phyloP scores from a whole-genome alignment of 1,140 invertebrate genomes.

The Laupala kohalensis region DNA sequence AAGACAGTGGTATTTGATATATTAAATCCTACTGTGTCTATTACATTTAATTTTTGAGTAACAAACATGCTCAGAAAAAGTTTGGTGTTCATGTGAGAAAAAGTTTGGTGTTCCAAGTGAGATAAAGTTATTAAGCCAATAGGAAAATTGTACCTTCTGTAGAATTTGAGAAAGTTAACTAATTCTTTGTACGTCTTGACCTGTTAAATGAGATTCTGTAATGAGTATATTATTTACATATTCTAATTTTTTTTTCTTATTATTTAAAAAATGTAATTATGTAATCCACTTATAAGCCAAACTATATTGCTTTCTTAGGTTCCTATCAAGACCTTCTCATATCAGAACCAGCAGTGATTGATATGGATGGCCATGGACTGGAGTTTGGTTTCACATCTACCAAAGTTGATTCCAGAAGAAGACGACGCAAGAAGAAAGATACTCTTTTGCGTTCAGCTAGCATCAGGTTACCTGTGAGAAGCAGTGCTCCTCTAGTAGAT shows the following conservation, averaged over 20 bases:
- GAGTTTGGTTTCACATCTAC: too few relatives aligned
- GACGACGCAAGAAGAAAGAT: slow-evolving; percentile 13
- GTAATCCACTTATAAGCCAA: not conserved
- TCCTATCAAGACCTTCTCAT: slow-evolving; percentile 21
- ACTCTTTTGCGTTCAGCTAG: not conserved
- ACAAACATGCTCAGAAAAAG: too few relatives aligned
- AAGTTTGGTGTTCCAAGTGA: too few relatives aligned
- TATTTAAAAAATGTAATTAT: not conserved
- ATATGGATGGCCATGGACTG: slow-evolving; percentile 15
- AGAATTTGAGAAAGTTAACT: too few relatives aligned
- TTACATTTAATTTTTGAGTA: too few relatives aligned
- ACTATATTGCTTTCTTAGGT: slow-evolving; percentile 14
- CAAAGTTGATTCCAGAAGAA: slow-evolving; percentile 13
- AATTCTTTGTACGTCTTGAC: too few relatives aligned
- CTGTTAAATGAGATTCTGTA: not conserved
- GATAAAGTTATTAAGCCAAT: too few relatives aligned
- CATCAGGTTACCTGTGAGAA: not conserved
- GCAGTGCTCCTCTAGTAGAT: not conserved
- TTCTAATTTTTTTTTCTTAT: not conserved
- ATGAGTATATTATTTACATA: not conserved
- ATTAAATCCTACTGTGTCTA: too few relatives aligned
- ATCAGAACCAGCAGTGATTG: slow-evolving; percentile 19
- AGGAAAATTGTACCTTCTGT: too few relatives aligned
- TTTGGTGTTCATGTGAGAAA: too few relatives aligned
- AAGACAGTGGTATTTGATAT: too few relatives aligned